These are phyloP conservation scores for Galeopterus variegatus DNA, from an alignment of 2,113 vertebrate species.

Conservation along the genomic window DNA sequence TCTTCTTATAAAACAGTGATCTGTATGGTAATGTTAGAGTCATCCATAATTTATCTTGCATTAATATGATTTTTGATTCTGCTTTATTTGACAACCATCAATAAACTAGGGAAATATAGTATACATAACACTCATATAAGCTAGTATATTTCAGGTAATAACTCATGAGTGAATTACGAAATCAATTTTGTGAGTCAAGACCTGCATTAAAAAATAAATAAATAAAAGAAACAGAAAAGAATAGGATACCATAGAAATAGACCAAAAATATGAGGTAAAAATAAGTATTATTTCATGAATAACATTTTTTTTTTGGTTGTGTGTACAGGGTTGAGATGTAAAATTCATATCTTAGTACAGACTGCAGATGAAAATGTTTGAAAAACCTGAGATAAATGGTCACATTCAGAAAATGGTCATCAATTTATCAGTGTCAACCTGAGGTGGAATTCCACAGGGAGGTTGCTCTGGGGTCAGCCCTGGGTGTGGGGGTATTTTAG, in stretches of 20 bases:
- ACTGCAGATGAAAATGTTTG: neutral
- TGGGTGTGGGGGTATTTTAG: neutral
- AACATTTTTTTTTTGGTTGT: neutral
- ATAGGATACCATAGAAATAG: neutral
- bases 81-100: neutral
- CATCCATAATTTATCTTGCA: neutral
- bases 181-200: constrained; percentile 17
- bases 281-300: neutral
- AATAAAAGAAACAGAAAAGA: neutral
- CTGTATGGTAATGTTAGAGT: neutral
- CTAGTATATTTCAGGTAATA: neutral
- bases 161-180: neutral
- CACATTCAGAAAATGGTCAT: neutral
- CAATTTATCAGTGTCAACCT: neutral
- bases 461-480: neutral
- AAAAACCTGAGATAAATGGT: neutral
- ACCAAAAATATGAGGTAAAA: neutral
- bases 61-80: constrained; percentile 8
- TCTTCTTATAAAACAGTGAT: constrained; percentile 21
- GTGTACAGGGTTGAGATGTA: neutral
- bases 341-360: neutral
- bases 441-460: neutral
- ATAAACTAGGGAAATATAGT: constrained; percentile 9
- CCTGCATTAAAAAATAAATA: neutral
- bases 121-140: neutral